Percentiles rank a stretch among this genome's conserved stretches.
phyloP scores from a whole-genome alignment of 1,140 invertebrate genomes.

The Neelides sp. region DNA sequence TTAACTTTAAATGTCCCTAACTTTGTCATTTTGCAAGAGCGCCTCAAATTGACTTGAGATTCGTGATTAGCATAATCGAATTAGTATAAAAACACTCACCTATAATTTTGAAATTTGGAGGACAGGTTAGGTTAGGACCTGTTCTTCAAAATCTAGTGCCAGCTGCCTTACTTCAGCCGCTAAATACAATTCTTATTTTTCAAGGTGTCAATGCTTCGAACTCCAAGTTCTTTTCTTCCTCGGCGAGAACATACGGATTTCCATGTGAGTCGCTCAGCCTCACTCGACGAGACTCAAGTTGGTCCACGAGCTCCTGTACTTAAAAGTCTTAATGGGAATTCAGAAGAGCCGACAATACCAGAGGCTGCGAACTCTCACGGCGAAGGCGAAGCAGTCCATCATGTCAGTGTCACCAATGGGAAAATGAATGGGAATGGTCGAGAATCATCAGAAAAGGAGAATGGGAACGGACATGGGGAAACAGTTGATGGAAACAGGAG shows the following conservation, averaged over 20 bases:
- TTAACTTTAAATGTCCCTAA: too few species aligned
- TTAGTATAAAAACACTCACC: too few species aligned
- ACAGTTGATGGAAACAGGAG: conserved; percentile 15
- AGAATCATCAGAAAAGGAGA: conserved; percentile 46
- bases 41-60: too few species aligned
- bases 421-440: conserved; percentile 15
- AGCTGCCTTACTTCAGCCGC: too few species aligned
- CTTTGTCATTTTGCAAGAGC: too few species aligned
- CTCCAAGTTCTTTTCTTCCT: conserved; percentile 28
- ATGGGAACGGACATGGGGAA: conserved; percentile 35
- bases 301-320: background rate
- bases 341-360: background rate
- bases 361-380: conserved; percentile 10
- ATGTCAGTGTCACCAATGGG: background rate
- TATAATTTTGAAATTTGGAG: too few species aligned
- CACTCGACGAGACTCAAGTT: background rate
- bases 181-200: too few species aligned
- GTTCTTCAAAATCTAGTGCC: too few species aligned
- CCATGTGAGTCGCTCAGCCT: conserved; percentile 11
- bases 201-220: conserved; percentile 20
- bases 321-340: conserved; percentile 11
- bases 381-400: background rate
- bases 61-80: too few species aligned
- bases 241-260: conserved; percentile 15
- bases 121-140: too few species aligned